A percentile compares a stretch with the other conserved stretches of the same genome.
These are phyloP conservation scores for Ivindomyrus marchei DNA, from an alignment of 2,113 vertebrate genomes.

Conservation along the genomic window DNA sequence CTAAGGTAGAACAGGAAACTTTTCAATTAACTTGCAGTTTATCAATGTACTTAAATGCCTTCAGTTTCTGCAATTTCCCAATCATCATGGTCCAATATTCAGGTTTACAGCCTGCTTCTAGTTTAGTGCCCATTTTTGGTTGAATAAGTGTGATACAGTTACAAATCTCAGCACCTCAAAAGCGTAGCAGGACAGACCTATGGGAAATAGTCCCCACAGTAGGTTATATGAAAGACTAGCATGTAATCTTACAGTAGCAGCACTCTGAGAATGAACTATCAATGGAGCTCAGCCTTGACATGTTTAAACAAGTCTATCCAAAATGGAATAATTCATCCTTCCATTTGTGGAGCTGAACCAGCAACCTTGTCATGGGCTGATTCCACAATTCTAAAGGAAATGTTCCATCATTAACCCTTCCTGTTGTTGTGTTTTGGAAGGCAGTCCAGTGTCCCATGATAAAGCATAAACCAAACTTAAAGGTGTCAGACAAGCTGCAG, in stretches of 20 bases:
- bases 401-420: neutral
- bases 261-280: neutral
- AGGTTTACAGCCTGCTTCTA: neutral
- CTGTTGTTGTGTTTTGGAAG: neutral
- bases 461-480: constrained; percentile 23
- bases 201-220: neutral
- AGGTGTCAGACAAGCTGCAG: neutral
- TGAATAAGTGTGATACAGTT: neutral
- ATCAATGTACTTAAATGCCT: neutral
- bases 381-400: neutral
- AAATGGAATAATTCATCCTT: neutral
- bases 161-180: neutral
- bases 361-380: neutral
- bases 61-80: neutral
- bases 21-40: neutral
- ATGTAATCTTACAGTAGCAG: neutral
- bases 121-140: neutral
- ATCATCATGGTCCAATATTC: neutral
- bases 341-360: neutral
- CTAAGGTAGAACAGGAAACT: neutral
- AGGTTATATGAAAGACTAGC: neutral
- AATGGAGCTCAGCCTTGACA: neutral
- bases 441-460: neutral
- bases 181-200: neutral
- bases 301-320: neutral